These are phyloP conservation scores for Cyclopterus lumpus DNA, from an alignment of 2,797 vertebrate genomes.

Conservation along the genomic window DNA sequence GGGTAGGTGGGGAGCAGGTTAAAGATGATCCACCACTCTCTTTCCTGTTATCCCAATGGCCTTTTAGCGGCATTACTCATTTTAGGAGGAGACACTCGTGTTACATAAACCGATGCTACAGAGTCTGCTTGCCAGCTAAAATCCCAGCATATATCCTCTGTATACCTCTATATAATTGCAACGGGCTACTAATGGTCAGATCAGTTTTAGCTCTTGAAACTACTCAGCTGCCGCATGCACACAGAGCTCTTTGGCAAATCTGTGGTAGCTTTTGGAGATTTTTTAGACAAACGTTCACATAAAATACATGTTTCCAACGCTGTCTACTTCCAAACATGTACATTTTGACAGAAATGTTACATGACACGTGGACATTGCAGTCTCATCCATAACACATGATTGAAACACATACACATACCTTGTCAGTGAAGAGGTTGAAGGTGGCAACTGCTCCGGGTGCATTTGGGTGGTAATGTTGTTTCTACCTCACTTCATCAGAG, in stretches of 20 bases:
- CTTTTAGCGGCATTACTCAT: constrained; percentile 74
- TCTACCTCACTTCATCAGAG: constrained; percentile 5
- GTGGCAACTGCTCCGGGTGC: not conserved
- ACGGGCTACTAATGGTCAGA: constrained; percentile 28
- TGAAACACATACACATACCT: not conserved
- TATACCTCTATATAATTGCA: constrained; percentile 54
- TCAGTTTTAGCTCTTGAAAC: constrained; percentile 17
- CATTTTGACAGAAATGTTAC: not conserved
- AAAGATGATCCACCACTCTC: constrained; percentile 64
- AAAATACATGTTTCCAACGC: not conserved
- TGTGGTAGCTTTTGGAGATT: not conserved
- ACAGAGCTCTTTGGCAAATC: constrained; percentile 1
- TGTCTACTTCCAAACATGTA: not conserved
- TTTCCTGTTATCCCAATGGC: constrained; percentile 68
- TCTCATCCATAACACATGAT: not conserved
- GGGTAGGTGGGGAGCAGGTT: constrained; percentile 74
- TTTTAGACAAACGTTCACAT: not conserved
- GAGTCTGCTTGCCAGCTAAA: constrained; percentile 62
- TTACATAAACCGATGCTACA: constrained; percentile 70
- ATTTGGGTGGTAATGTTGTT: not conserved
- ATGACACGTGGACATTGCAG: not conserved
- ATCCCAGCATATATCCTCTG: constrained; percentile 50
- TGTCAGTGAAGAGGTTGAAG: constrained; percentile 15
- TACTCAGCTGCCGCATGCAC: not conserved
- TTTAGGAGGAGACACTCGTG: constrained; percentile 71